phyloP scores from a whole-genome alignment of 2,888 invertebrate genomes.

The Hyposoter dolosus region DNA sequence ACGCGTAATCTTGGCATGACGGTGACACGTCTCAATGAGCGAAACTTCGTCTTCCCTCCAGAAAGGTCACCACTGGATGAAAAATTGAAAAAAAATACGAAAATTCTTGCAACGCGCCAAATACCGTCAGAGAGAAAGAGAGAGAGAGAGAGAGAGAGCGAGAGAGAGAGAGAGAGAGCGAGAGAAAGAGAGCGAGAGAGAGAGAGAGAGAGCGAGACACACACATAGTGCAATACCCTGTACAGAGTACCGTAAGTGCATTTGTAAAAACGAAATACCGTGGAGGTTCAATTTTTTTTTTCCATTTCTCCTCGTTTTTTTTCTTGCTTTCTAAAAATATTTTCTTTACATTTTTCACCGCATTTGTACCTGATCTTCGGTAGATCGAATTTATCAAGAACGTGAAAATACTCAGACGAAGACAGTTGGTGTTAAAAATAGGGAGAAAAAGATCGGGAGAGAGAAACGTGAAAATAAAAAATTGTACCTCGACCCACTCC shows the following conservation, averaged over 20 bases:
- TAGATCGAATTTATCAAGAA: conserved; percentile 12
- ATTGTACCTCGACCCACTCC: conserved; percentile 25
- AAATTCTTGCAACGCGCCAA: conserved; percentile 63
- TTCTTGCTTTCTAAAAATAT: conserved; percentile 1
- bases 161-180: conserved; percentile 6
- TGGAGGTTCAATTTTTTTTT: conserved; percentile 38
- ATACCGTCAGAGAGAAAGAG: conserved; percentile 64
- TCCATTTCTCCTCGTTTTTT: not conserved
- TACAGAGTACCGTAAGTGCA: conserved; percentile 83
- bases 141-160: conserved; percentile 42
- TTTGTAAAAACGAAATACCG: conserved; percentile 63
- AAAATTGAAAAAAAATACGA: conserved; percentile 11
- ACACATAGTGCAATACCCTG: conserved; percentile 82
- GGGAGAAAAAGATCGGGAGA: not conserved
- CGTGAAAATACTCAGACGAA: not conserved
- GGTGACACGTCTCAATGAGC: not conserved
- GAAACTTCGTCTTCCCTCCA: conserved; percentile 9
- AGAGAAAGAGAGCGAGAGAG: conserved; percentile 13
- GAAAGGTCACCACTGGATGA: conserved; percentile 3
- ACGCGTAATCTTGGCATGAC: conserved; percentile 9
- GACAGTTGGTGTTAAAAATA: conserved; percentile 8
- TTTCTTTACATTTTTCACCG: conserved; percentile 43
- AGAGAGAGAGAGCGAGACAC: conserved; percentile 34
- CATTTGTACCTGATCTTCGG: conserved; percentile 49
- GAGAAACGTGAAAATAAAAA: conserved; percentile 37